A percentile compares a stretch with the other conserved stretches of the same genome.
Evolutionary conservation across 2,888 invertebrate genomes (phyloP).

Genomic region (Xanthorhoe designata): DNA sequence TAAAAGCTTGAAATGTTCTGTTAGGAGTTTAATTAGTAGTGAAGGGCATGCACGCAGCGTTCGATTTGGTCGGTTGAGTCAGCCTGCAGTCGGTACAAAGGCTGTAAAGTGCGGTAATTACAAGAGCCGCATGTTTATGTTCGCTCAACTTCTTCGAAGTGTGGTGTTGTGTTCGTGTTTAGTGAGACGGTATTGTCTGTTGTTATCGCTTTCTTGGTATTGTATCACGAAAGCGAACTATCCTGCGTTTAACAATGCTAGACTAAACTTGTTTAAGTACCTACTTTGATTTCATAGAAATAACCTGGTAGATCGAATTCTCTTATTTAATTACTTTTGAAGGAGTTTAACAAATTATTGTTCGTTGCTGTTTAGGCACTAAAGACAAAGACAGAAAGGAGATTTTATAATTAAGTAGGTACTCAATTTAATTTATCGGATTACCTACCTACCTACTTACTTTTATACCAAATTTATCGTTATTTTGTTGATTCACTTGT

Average conservation of each 20-base stretch:
- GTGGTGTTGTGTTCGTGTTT: slow-evolving; percentile 46
- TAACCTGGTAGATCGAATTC: too few species aligned
- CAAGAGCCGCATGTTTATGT: slow-evolving; percentile 58
- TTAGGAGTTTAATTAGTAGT: slow-evolving; percentile 45
- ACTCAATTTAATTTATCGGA: too few species aligned
- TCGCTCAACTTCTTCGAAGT: slow-evolving; percentile 66
- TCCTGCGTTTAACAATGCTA: slow-evolving; percentile 20
- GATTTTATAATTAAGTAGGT: background rate
- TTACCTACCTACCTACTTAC: too few species aligned
- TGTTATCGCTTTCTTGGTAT: slow-evolving; percentile 56
- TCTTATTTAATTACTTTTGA: background rate
- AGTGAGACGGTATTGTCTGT: slow-evolving; percentile 62
- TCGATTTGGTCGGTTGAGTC: slow-evolving; percentile 35
- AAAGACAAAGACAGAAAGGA: background rate
- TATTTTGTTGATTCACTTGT: background rate
- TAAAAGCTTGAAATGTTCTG: slow-evolving; percentile 37
- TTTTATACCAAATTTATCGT: too few species aligned
- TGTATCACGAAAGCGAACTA: slow-evolving; percentile 40
- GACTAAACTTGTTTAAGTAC: background rate
- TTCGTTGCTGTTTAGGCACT: background rate
- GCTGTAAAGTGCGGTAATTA: slow-evolving; percentile 22
- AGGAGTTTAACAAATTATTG: background rate
- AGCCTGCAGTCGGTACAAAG: slow-evolving; percentile 45
- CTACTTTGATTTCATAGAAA: too few species aligned
- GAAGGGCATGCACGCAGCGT: slow-evolving; percentile 23